Evolutionary conservation across 2,888 invertebrate species (phyloP).

Genomic region (Dorcus parallelipipedus): DNA sequence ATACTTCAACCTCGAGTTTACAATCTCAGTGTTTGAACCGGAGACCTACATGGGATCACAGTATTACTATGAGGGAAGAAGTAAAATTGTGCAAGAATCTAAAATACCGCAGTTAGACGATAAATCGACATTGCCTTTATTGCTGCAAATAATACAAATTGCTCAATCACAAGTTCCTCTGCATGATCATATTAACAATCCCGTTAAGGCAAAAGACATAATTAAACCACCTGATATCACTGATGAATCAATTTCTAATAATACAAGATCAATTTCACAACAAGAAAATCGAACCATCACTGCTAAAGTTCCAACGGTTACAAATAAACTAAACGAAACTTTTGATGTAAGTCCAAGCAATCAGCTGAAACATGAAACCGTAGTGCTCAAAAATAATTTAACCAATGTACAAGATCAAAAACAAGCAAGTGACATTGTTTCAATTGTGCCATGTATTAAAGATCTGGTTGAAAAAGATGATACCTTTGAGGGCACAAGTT

Average conservation of each 20-base stretch:
- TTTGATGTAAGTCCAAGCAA: constrained; percentile 25
- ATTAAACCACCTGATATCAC: background rate
- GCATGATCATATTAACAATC: no score
- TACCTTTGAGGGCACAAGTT: no score
- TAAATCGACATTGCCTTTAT: constrained; percentile 35
- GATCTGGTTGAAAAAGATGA: no score
- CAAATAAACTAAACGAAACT: constrained; percentile 23
- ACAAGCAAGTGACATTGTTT: no score
- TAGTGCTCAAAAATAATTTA: no score
- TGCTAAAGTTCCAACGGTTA: background rate
- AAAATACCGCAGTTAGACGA: constrained; percentile 34
- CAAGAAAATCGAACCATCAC: background rate
- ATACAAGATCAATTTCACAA: background rate
- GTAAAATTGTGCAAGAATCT: constrained; percentile 40
- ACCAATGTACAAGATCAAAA: no score
- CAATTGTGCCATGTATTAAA: no score
- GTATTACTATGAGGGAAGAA: constrained; percentile 59
- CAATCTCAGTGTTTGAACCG: constrained; percentile 76
- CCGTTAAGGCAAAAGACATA: no score
- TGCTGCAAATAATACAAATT: constrained; percentile 41
- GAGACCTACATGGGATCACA: constrained; percentile 69
- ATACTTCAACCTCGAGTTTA: constrained; percentile 75
- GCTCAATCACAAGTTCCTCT: constrained; percentile 27
- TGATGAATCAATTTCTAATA: background rate
- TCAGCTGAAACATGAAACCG: background rate